Evolutionary conservation across 2,888 invertebrate genomes (phyloP), one percentile per base, ranked within the genome.

Genomic region (Euplagia quadripunctaria): DNA sequence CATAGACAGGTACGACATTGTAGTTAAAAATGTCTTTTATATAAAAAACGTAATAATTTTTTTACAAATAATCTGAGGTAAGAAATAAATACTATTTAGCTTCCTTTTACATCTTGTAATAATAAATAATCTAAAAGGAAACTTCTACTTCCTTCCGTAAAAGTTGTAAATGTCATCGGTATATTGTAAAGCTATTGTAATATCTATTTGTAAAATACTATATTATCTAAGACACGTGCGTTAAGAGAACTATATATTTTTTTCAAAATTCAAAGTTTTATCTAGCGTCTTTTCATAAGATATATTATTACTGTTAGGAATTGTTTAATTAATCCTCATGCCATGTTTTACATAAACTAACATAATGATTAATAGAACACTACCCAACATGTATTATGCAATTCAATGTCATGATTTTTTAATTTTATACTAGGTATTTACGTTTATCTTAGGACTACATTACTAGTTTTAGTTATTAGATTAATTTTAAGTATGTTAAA

Each of bases 161-260:
- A 66, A 71, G 63, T 58, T 68, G 58, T 72, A 71, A 9, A n/a
- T 43, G 67, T 58, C 41, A 64, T 77, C 20, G 58, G 51, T 31
- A 68, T 63, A 51, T 64, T 78, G 68, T 79, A 78, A 51, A 64
- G 67, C 68, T 76, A 77, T 78, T 83, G 76, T 77, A 74, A 74
- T 16, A 79, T 76, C 79, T 82, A 82, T 76, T 80, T 81, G 82
- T 78, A 84, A 80, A 79, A 79, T 66, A 71, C 79, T 80, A 78
- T 75, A 75, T 78, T 73, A 80, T 76, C 82, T 82, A 85, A 81
- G 83, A 84, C 82, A 82, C 83, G 82, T 84, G 84, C 82, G 78
- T 81, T 78, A 70, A 78, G 78, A 74, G 72, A 6, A 6, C 70
- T 72, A 76, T 78, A 9, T 55, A 70, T 70, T 75, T 55, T 64